Percentiles rank a stretch among this genome's conserved stretches.
Conservation (phyloP, 2,113 vertebrate genomes). For the Phocoena phocoena region DNA sequence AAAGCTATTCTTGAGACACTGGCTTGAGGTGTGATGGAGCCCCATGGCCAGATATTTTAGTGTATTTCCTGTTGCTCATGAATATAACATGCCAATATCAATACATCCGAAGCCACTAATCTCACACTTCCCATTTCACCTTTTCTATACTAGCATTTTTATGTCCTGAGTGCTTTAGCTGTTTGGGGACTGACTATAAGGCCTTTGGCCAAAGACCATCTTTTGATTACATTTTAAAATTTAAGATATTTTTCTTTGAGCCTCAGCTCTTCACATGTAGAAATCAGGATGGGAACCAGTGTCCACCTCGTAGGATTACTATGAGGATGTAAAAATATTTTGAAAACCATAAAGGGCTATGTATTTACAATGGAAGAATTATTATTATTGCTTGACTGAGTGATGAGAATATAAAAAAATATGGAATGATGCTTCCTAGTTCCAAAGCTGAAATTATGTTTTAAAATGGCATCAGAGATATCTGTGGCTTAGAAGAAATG, state of each 20-base stretch:
- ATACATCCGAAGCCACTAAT: not conserved
- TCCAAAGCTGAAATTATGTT: not conserved
- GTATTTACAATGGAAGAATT: not conserved
- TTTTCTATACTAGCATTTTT: not conserved
- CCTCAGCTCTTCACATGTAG: not conserved
- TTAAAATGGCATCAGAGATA: not conserved
- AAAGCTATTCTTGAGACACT: not conserved
- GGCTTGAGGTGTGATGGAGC: not conserved
- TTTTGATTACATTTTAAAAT: slow-evolving; percentile 5
- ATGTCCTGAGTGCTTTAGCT: not conserved
- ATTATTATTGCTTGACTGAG: not conserved
- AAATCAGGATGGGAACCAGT: not conserved
- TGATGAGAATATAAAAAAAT: not conserved
- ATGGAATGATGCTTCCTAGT: not conserved
- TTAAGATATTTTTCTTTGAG: not conserved
- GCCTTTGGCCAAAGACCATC: not conserved
- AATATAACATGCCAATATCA: not conserved
- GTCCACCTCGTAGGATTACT: not conserved
- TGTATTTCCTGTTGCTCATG: not conserved
- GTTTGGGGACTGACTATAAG: not conserved
- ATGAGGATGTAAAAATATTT: not conserved
- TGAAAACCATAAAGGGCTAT: not conserved
- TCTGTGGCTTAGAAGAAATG: not conserved
- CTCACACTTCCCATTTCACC: not conserved
- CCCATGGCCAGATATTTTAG: not conserved